phyloP scores from a whole-genome alignment of 2,113 vertebrate species.

The Parus major region DNA sequence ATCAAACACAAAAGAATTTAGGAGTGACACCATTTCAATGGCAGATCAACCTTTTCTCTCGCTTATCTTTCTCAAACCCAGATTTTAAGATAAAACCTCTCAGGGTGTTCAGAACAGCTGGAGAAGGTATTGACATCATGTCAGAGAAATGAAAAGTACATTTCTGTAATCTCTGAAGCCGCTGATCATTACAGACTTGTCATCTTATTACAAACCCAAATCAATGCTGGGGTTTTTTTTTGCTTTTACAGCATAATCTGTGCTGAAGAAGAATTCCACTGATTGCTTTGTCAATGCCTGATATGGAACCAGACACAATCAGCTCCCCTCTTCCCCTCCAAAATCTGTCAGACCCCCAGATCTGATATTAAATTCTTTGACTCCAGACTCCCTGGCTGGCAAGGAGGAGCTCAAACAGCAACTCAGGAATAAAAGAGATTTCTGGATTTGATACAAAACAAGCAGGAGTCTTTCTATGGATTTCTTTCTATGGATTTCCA shows the following conservation, averaged over 20 bases:
- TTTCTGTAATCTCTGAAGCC: constrained; percentile 53
- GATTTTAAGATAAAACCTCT: background rate
- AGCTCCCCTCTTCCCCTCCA: background rate
- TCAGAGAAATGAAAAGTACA: constrained; percentile 59
- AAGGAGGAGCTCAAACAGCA: background rate
- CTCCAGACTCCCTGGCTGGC: background rate
- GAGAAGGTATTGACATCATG: constrained; percentile 47
- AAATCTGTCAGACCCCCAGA: background rate
- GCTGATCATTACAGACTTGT: constrained; percentile 57
- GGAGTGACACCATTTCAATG: background rate
- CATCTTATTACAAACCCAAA: constrained; percentile 64
- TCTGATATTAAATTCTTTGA: background rate
- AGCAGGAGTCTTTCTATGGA: background rate
- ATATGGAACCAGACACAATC: background rate
- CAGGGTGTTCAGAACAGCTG: background rate
- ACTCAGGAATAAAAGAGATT: accelerated
- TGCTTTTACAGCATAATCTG: constrained; percentile 61
- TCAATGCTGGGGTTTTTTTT: constrained; percentile 52
- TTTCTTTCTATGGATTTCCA: background rate
- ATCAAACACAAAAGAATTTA: background rate
- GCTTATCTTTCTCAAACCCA: background rate
- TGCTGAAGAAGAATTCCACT: constrained; percentile 37
- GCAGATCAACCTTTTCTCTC: background rate
- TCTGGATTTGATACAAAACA: background rate
- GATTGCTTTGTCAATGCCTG: constrained; percentile 49